Evolutionary conservation across 2,797 vertebrate genomes (phyloP).

Genomic region (Pteronotus mesoamericanus): DNA sequence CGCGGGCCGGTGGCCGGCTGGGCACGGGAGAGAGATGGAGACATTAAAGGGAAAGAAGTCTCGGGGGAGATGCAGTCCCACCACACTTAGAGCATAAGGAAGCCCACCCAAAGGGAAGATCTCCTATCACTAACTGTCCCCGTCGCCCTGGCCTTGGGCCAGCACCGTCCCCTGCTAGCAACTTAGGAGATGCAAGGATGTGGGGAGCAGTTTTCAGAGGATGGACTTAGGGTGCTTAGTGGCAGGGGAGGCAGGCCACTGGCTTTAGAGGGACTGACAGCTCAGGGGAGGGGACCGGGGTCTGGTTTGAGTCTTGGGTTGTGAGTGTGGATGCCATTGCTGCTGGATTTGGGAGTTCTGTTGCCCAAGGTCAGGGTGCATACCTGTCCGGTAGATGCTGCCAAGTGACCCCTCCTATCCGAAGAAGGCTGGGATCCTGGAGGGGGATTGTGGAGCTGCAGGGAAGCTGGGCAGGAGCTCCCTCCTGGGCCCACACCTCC

Average conservation of each 20-base stretch:
- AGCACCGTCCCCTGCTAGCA: background rate
- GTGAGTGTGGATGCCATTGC: background rate
- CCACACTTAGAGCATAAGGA: background rate
- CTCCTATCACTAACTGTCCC: background rate
- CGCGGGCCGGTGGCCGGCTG: background rate
- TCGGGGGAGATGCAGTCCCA: background rate
- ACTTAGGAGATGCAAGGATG: background rate
- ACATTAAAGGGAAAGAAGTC: background rate
- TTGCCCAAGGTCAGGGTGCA: background rate
- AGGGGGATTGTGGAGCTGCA: slow-evolving; percentile 21
- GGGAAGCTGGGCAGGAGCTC: slow-evolving; percentile 61
- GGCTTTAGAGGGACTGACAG: background rate
- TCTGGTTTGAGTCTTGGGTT: background rate
- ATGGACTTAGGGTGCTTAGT: background rate
- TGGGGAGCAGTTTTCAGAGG: background rate
- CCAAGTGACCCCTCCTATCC: slow-evolving; percentile 62
- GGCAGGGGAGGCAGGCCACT: background rate
- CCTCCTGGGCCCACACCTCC: slow-evolving; percentile 69
- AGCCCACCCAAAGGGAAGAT: background rate
- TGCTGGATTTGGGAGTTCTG: background rate
- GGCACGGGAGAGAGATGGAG: background rate
- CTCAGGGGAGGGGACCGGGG: background rate
- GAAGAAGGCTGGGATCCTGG: slow-evolving; percentile 8
- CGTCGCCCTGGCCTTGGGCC: background rate
- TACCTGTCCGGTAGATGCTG: slow-evolving; percentile 72